Evolutionary conservation across 2,888 invertebrate species (phyloP).

Genomic region (Aethes cnicana): DNA sequence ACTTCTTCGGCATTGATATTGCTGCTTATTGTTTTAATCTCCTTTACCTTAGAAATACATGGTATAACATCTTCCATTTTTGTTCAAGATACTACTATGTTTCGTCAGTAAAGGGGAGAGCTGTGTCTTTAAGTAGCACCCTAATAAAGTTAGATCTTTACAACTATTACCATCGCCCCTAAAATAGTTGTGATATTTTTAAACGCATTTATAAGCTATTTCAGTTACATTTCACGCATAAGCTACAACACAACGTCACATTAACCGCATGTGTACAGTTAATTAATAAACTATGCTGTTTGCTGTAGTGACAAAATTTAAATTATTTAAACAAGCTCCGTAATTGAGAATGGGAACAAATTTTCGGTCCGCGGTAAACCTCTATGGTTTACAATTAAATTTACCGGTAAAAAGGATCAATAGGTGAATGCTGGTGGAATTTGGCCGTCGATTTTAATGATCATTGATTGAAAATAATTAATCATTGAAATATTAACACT

Average conservation of each 20-base stretch:
- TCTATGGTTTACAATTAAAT: conserved; percentile 26
- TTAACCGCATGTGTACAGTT: conserved; percentile 28
- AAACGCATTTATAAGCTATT: conserved; percentile 10
- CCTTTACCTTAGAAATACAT: too few relatives aligned
- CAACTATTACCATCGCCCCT: background rate
- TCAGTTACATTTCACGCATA: conserved; percentile 20
- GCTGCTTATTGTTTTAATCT: conserved; percentile 28
- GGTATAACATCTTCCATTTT: conserved; percentile 1
- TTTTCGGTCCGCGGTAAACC: conserved; percentile 27
- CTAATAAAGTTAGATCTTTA: conserved; percentile 12
- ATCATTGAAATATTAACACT: too few relatives aligned
- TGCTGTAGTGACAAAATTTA: conserved; percentile 27
- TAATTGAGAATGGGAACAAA: conserved; percentile 27
- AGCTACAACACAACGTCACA: conserved; percentile 23
- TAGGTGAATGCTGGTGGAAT: conserved; percentile 14
- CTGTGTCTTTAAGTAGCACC: background rate
- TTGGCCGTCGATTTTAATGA: conserved; percentile 1
- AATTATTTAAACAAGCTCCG: conserved; percentile 27
- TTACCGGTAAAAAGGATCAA: conserved; percentile 27
- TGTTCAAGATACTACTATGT: background rate
- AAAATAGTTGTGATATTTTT: conserved; percentile 21
- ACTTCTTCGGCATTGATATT: conserved; percentile 23
- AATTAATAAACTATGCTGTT: conserved; percentile 33
- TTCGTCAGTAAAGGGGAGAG: background rate
- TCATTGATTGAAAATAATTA: background rate